Percentiles rank a stretch among this genome's conserved stretches.
Evolutionary conservation across 2,113 vertebrate genomes (phyloP).

Genomic region (Gavialis gangeticus): DNA sequence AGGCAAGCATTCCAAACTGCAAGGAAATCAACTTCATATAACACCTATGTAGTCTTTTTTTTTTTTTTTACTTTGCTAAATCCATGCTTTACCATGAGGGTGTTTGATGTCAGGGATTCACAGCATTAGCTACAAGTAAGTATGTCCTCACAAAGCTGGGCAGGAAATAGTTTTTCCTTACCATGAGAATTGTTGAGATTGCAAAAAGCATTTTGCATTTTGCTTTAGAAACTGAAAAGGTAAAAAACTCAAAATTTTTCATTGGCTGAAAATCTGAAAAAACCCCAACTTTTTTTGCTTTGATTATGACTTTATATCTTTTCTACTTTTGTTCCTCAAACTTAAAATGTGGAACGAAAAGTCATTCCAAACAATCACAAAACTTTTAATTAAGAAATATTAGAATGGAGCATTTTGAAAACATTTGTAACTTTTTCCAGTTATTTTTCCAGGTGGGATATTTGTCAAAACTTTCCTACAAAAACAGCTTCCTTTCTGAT

Average conservation of each 20-base stretch:
- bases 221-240: not conserved
- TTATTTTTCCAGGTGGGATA: conserved; percentile 25
- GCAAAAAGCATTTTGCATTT: too few species aligned
- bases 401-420: not conserved
- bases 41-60: conserved; percentile 63
- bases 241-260: conserved; percentile 42
- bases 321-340: conserved; percentile 23
- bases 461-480: conserved; percentile 1
- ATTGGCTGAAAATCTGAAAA: conserved; percentile 39
- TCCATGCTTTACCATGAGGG: conserved; percentile 55
- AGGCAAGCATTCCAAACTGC: conserved; percentile 49
- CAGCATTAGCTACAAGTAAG: conserved; percentile 50
- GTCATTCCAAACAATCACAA: too few species aligned
- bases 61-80: conserved; percentile 32
- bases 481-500: too few species aligned
- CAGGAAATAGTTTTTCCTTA: not conserved
- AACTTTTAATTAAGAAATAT: conserved; percentile 31
- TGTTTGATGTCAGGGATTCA: conserved; percentile 48
- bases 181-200: too few species aligned
- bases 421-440: not conserved
- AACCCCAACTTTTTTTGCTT: conserved; percentile 21
- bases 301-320: not conserved
- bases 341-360: not conserved
- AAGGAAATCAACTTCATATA: conserved; percentile 63
- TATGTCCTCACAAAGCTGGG: conserved; percentile 56